A percentile compares a stretch with the other conserved stretches of the same genome.
phyloP scores from a whole-genome alignment of 2,797 vertebrate genomes.

The Argentina silus region DNA sequence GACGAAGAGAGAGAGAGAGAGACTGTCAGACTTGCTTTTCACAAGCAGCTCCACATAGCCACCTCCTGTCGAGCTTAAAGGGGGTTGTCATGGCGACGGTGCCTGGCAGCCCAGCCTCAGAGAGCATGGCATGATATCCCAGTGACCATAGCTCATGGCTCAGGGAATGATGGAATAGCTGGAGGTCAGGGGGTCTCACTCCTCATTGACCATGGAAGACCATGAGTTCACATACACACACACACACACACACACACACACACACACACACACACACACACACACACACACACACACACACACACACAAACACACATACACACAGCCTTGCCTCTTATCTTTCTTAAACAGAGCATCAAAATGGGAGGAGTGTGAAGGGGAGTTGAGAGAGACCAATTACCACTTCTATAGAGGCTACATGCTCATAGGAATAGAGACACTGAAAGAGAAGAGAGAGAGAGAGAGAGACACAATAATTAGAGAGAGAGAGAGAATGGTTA shows the following conservation, averaged over 20 bases:
- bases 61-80: constrained; percentile 74
- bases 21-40: constrained; percentile 68
- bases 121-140: constrained; percentile 55
- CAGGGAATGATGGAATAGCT: constrained; percentile 48
- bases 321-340: too few species aligned
- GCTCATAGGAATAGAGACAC: too few species aligned
- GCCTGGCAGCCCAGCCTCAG: constrained; percentile 60
- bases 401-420: too few species aligned
- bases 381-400: too few species aligned
- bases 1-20: not conserved
- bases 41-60: constrained; percentile 68
- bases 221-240: not conserved
- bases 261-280: too few species aligned
- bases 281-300: not conserved
- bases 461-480: too few species aligned
- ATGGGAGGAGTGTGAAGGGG: too few species aligned
- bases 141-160: constrained; percentile 56
- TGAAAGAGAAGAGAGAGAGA: too few species aligned
- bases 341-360: too few species aligned
- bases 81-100: constrained; percentile 80
- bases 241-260: not conserved
- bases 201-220: constrained; percentile 32
- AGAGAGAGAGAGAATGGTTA: too few species aligned
- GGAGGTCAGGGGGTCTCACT: constrained; percentile 41
- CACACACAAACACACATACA: not conserved